Evolutionary conservation across 2,113 vertebrate species (phyloP).

Genomic region (Phalacrocorax carbo): DNA sequence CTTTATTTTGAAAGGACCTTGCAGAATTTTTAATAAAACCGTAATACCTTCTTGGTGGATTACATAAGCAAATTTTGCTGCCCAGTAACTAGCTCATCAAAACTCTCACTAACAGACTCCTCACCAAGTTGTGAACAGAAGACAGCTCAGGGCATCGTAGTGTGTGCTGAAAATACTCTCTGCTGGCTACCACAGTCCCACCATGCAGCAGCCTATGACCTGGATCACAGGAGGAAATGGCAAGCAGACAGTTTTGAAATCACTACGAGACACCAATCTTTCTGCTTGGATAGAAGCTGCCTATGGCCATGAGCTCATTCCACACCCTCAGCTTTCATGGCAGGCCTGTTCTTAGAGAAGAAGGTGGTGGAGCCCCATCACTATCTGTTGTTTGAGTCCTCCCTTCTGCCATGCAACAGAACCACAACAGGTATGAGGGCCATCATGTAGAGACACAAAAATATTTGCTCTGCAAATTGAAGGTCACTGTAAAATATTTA

Average conservation of each 20-base stretch:
- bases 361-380: not conserved
- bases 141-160: not conserved
- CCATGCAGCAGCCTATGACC: not conserved
- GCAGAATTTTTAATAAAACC: not conserved
- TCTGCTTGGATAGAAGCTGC: not conserved
- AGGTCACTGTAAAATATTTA: not conserved
- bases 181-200: accelerated
- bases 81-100: not conserved
- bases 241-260: not conserved
- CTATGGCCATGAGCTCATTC: not conserved
- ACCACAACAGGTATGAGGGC: not conserved
- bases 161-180: not conserved
- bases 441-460: not conserved
- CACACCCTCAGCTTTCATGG: not conserved
- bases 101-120: not conserved
- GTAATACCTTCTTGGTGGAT: not conserved
- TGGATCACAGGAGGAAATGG: not conserved
- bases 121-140: not conserved
- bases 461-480: not conserved
- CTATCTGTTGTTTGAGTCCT: not conserved
- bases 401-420: not conserved
- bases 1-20: not conserved
- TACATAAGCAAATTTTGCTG: not conserved
- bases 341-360: not conserved
- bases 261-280: not conserved